Evolutionary conservation across 1,140 invertebrate genomes (phyloP), one percentile per base, ranked within the genome.

Genomic region (Choristoneura fumiferana): DNA sequence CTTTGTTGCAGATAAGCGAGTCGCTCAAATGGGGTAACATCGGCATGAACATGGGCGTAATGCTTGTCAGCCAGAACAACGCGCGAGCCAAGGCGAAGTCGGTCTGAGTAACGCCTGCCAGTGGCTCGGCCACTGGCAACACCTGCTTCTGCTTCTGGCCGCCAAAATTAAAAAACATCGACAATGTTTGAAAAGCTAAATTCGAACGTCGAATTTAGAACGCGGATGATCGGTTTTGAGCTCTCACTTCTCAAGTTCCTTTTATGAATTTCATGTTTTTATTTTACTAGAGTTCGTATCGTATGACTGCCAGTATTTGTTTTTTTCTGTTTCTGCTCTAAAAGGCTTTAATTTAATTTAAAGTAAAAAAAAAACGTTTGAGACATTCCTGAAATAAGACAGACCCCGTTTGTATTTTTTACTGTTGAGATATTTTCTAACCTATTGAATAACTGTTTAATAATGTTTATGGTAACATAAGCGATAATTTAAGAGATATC

Each of bases 11-110:
- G 92, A 92, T 92, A 74, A 93, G 92, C 79, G 92, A 93, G 83
- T 92, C 92, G 68, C 88, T 92, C 60, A 93, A 92, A 78, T 93
- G 92, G 92, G 92, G 92, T 69, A 92, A 90, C 83, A 90, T 93
- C 70, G 91, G 92, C 73, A 92, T 92, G 89, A 93, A 92, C 76
- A 91, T 92, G 79, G 92, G 92, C 68, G 91, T 93, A 62, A 88
- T 92, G 81, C 81, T 93, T 57, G 89, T 92, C 60, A 91, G 90
- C 72, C 91, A 92, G 63, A 78, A 64, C 65, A 70, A 84, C 63
- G 75, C 66, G n/a, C 75, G 88, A n/a, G 75, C 80, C 10, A 89
- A 90, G 64, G 86, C 87, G 5, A 87, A 87, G 58, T 89, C 87
- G 8, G 87, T 89, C 72, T 89, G 87, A 89, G 79, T 77, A 61